Evolutionary conservation across 2,113 vertebrate species (phyloP).

Genomic region (Machaerirhynchus nigripectus): DNA sequence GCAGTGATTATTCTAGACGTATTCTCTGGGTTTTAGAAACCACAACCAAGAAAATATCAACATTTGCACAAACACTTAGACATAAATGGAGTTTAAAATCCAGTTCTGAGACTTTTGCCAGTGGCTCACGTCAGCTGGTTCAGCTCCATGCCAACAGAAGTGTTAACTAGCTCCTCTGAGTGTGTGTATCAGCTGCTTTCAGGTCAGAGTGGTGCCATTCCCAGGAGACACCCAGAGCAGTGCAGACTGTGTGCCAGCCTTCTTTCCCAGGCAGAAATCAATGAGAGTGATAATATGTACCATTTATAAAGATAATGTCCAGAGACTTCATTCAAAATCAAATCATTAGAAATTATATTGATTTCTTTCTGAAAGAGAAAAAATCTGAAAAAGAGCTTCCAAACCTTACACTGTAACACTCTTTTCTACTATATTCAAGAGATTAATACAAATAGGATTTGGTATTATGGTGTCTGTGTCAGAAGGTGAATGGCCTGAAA

Average conservation of each 20-base stretch:
- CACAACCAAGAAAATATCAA: not conserved
- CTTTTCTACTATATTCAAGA: not conserved
- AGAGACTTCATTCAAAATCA: not conserved
- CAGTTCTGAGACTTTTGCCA: not conserved
- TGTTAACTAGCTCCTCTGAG: not conserved
- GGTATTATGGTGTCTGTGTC: not conserved
- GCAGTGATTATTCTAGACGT: not conserved
- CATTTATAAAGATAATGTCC: not conserved
- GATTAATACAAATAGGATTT: not conserved
- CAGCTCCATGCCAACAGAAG: not conserved
- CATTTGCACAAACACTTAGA: not conserved
- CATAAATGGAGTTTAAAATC: not conserved
- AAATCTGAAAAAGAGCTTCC: not conserved
- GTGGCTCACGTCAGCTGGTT: not conserved
- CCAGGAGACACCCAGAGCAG: not conserved
- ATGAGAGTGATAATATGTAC: rapidly evolving
- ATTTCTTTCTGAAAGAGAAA: not conserved
- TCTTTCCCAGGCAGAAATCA: not conserved
- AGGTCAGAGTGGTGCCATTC: not conserved
- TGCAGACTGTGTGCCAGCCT: not conserved
- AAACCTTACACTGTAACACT: not conserved
- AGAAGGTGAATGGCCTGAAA: not conserved
- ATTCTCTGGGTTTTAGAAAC: not conserved
- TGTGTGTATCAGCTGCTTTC: not conserved
- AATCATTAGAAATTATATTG: not conserved